phyloP scores from a whole-genome alignment of 2,888 invertebrate species.

The Andrena trimmerana region DNA sequence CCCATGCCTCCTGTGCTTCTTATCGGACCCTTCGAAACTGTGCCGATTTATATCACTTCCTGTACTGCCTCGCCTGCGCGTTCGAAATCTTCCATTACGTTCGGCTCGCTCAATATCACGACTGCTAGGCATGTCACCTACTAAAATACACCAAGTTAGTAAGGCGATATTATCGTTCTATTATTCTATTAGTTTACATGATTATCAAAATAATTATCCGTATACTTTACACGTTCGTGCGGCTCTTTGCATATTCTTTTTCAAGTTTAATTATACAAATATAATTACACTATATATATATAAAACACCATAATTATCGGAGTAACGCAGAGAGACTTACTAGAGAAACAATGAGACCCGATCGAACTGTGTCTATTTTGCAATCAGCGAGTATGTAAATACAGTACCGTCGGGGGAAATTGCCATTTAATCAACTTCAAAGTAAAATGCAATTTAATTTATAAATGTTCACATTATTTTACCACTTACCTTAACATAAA shows the following conservation, averaged over 20 bases:
- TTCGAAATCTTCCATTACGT: constrained; percentile 84
- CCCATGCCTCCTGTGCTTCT: constrained; percentile 82
- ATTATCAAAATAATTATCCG: neutral
- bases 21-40: constrained; percentile 76
- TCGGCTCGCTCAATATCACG: constrained; percentile 83
- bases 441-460: neutral
- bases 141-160: constrained; percentile 66
- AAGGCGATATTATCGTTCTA: neutral
- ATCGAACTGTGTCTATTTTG: constrained; percentile 3
- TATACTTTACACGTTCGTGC: neutral
- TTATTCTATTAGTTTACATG: neutral
- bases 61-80: constrained; percentile 81
- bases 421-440: neutral
- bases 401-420: neutral
- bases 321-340: constrained; percentile 6
- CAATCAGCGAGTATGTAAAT: neutral
- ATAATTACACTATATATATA: neutral
- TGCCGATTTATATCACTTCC: constrained; percentile 79
- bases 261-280: neutral
- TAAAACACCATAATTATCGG: constrained; percentile 10
- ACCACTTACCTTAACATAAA: constrained; percentile 39
- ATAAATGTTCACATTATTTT: neutral
- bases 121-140: constrained; percentile 86
- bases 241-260: neutral
- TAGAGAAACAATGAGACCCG: neutral